phyloP scores from a whole-genome alignment of 1,140 invertebrate species.

The Euura saliciscinereae region DNA sequence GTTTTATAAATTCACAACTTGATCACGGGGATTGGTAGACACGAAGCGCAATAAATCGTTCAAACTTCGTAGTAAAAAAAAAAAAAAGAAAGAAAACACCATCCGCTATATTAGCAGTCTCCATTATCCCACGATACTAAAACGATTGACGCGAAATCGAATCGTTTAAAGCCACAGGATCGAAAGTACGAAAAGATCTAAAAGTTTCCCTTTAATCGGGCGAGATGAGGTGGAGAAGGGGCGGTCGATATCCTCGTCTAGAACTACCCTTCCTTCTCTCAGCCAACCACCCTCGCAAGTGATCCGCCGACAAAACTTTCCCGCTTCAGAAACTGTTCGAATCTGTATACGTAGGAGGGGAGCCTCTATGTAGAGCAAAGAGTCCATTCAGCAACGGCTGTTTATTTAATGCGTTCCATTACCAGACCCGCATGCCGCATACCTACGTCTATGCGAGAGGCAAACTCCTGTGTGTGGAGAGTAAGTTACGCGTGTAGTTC shows the following conservation, averaged over 20 bases:
- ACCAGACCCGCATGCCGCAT: not conserved
- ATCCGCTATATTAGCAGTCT: no score
- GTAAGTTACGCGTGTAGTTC: not conserved
- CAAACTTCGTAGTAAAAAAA: no score
- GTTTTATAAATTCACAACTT: not conserved
- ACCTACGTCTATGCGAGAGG: not conserved
- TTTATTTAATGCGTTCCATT: slow-evolving; percentile 6
- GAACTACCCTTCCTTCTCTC: slow-evolving; percentile 3
- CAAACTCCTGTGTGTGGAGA: not conserved
- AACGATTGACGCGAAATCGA: no score
- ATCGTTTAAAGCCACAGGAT: no score
- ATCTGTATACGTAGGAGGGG: no score
- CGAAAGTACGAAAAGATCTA: no score
- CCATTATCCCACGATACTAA: no score
- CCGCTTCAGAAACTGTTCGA: no score
- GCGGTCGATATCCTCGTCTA: not conserved
- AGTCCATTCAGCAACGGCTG: slow-evolving; percentile 3
- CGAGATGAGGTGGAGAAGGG: not conserved
- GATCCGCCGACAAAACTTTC: no score
- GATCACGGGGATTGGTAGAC: not conserved
- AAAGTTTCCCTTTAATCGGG: not conserved
- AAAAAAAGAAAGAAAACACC: no score
- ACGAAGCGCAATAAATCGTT: no score
- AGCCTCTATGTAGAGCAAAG: not conserved
- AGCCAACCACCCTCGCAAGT: no score